A percentile compares a stretch with the other conserved stretches of the same genome.
Evolutionary conservation across 2,113 vertebrate species (phyloP).

Genomic region (Dromiciops gliroides): DNA sequence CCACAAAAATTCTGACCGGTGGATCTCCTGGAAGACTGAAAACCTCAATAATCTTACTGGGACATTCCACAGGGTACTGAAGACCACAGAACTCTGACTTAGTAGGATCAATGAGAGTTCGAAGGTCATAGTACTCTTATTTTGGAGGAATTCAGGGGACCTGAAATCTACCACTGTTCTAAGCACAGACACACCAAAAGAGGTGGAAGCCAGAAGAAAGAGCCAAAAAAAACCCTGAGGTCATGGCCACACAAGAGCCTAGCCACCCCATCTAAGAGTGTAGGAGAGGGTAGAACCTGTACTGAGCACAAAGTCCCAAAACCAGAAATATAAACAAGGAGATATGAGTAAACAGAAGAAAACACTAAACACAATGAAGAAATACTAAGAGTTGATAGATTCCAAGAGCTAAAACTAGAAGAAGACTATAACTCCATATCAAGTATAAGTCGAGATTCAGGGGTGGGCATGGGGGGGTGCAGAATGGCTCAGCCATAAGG

Average conservation of each 20-base stretch:
- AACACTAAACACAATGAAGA: neutral
- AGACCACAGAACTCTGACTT: neutral
- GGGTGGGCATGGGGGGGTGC: too few relatives aligned
- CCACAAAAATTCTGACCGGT: neutral
- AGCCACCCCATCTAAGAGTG: neutral
- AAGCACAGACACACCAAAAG: neutral
- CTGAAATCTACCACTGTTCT: neutral
- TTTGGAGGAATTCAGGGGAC: neutral
- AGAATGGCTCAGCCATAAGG: neutral
- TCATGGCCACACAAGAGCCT: neutral
- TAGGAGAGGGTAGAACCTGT: neutral
- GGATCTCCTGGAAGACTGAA: neutral
- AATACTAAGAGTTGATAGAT: neutral
- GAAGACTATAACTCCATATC: neutral
- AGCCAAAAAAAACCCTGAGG: neutral
- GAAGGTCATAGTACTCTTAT: neutral
- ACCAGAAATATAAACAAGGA: neutral
- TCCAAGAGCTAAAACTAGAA: neutral
- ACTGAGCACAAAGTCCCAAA: neutral
- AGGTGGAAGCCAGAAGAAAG: neutral
- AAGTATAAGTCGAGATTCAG: neutral
- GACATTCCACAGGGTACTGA: neutral
- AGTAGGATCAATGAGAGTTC: neutral
- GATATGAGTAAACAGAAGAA: neutral
- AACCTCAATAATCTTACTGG: neutral